These are phyloP conservation scores for Macrocentrus cingulum DNA, from an alignment of 1,140 invertebrate species.

Conservation along the genomic window DNA sequence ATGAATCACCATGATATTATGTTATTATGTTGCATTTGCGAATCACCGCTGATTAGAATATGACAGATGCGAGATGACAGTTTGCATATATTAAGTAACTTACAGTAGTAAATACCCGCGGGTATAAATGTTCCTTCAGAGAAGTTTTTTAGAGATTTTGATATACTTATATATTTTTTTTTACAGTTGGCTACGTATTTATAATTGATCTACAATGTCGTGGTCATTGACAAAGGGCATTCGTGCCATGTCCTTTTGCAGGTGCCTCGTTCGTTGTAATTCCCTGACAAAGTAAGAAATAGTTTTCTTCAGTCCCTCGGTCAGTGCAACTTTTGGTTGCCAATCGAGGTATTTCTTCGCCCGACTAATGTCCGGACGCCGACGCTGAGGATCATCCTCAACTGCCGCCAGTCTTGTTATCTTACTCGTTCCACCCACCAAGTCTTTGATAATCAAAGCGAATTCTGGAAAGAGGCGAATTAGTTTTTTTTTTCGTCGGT, in stretches of 20 bases:
- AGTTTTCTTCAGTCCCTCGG: conserved; percentile 82
- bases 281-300: conserved; percentile 91
- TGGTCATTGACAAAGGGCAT: conserved; percentile 53
- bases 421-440: conserved; percentile 82
- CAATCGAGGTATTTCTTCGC: conserved; percentile 87
- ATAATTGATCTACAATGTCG: conserved; percentile 56
- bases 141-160: not conserved
- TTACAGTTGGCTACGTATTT: conserved; percentile 20
- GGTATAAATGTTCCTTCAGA: no score
- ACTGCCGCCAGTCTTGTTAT: conserved; percentile 81
- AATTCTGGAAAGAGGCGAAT: conserved; percentile 73
- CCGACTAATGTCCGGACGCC: conserved; percentile 89
- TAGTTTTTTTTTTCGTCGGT: conserved; percentile 3
- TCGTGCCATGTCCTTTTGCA: conserved; percentile 42
- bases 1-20: no score
- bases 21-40: no score
- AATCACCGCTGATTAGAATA: no score
- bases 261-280: conserved; percentile 66
- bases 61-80: no score
- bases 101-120: no score
- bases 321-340: conserved; percentile 89
- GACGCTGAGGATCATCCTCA: conserved; percentile 93
- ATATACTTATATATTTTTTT: conserved; percentile 4
- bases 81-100: no score
- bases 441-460: conserved; percentile 86